Evolutionary conservation across 2,888 invertebrate genomes (phyloP).

Genomic region (Sepiola atlantica): DNA sequence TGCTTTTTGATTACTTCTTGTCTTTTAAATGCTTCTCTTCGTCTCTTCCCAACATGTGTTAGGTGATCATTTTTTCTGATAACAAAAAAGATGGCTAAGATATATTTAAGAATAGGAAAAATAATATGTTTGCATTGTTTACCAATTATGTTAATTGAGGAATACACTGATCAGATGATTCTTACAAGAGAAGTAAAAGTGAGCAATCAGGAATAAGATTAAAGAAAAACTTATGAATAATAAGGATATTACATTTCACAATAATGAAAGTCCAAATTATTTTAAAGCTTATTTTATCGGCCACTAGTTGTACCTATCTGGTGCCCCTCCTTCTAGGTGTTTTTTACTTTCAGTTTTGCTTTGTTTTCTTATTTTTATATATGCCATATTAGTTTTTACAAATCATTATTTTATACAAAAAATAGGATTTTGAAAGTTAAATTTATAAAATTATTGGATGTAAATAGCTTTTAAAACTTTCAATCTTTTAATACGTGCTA

Average conservation of each 20-base stretch:
- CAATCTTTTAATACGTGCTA: too few relatives aligned
- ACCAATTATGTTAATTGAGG: neutral
- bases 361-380: too few relatives aligned
- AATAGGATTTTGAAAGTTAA: too few relatives aligned
- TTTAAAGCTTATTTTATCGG: neutral
- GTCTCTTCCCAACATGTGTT: neutral
- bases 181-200: neutral
- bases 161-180: neutral
- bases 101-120: neutral
- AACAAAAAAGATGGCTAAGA: neutral
- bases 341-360: too few relatives aligned
- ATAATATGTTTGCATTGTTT: neutral
- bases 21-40: neutral
- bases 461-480: too few relatives aligned
- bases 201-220: neutral
- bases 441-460: too few relatives aligned
- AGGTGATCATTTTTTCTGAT: neutral
- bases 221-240: neutral
- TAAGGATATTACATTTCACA: neutral
- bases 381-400: too few relatives aligned
- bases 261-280: neutral
- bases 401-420: too few relatives aligned
- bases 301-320: too few relatives aligned
- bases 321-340: too few relatives aligned
- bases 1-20: neutral